Evolutionary conservation across 1,140 invertebrate species (phyloP).

Genomic region (Drosophila kohkoa): DNA sequence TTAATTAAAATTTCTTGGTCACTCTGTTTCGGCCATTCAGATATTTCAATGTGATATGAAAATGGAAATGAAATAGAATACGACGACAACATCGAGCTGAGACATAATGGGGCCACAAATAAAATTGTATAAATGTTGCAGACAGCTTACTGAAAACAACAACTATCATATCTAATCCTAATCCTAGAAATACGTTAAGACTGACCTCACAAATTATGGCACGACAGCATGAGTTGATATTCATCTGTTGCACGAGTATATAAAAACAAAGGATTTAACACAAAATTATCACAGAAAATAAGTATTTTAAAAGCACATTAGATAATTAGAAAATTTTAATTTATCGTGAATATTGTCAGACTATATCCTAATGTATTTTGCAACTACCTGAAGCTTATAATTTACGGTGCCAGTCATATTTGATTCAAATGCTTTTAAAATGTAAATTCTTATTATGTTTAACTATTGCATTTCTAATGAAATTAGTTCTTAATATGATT

Average conservation of each 20-base stretch:
- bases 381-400: too few relatives aligned
- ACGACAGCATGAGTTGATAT: background rate
- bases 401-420: too few relatives aligned
- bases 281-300: too few relatives aligned
- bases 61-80: slow-evolving; percentile 37
- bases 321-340: too few relatives aligned
- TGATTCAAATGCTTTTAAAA: too few relatives aligned
- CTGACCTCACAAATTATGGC: background rate
- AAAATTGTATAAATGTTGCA: slow-evolving; percentile 1
- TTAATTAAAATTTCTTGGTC: slow-evolving; percentile 59
- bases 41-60: slow-evolving; percentile 37
- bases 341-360: too few relatives aligned
- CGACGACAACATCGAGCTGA: background rate
- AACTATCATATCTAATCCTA: background rate
- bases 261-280: background rate
- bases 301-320: too few relatives aligned
- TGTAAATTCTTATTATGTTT: too few relatives aligned
- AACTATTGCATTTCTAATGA: too few relatives aligned
- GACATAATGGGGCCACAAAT: slow-evolving; percentile 18
- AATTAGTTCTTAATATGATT: too few relatives aligned
- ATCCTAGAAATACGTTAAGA: background rate
- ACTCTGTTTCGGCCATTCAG: slow-evolving; percentile 26
- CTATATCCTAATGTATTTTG: too few relatives aligned
- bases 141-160: background rate
- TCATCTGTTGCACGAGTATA: background rate